A percentile compares a stretch with the other conserved stretches of the same genome.
These are phyloP conservation scores for Sciurus niger DNA, from an alignment of 2,113 vertebrate genomes.

Conservation along the genomic window DNA sequence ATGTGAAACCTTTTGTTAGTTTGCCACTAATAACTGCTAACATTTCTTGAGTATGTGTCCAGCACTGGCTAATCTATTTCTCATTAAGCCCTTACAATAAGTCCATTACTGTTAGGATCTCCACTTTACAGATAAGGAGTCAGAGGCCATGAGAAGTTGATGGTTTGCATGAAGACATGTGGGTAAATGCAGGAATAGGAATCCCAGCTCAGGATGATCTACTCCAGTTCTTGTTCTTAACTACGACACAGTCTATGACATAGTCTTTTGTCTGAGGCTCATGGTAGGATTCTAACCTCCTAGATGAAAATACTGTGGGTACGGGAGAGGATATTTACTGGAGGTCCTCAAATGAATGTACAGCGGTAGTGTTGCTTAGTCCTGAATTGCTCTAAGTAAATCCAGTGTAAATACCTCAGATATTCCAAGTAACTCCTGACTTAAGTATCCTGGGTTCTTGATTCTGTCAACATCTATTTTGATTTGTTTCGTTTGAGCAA, in stretches of 20 bases:
- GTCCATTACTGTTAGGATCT: constrained; percentile 15
- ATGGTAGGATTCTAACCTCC: neutral
- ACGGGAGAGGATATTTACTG: neutral
- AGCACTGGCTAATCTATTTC: constrained; percentile 42
- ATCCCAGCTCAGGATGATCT: neutral
- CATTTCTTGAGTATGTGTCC: constrained; percentile 26
- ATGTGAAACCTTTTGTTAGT: constrained; percentile 48
- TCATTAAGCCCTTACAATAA: constrained; percentile 22
- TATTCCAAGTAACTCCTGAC: neutral
- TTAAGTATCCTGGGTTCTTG: constrained; percentile 30
- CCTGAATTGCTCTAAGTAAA: neutral
- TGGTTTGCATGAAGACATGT: neutral
- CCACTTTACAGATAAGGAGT: constrained; percentile 40
- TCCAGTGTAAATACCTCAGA: neutral
- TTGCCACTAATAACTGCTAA: constrained; percentile 60
- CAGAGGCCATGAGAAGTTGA: constrained; percentile 16
- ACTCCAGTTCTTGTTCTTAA: neutral
- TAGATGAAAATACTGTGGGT: neutral
- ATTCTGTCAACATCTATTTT: neutral
- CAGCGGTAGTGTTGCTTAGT: neutral
- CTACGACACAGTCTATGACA: neutral
- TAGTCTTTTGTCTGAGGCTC: neutral
- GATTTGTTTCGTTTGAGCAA: neutral
- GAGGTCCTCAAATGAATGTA: neutral
- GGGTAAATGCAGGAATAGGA: constrained; percentile 25